phyloP scores from a whole-genome alignment of 2,797 vertebrate genomes.

The Serranus cabrilla region DNA sequence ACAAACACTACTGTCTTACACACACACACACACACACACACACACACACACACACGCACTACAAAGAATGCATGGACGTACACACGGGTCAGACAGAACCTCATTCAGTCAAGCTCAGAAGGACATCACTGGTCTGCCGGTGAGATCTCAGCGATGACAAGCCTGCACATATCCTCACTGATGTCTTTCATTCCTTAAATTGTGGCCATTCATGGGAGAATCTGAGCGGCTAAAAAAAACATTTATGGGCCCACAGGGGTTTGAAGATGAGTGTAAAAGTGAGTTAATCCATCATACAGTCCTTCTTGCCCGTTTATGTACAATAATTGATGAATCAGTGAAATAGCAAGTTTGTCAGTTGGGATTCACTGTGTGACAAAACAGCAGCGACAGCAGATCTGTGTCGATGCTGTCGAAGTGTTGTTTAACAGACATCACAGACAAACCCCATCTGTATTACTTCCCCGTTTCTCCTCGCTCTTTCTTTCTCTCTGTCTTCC shows the following conservation, averaged over 20 bases:
- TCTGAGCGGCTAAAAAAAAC: constrained; percentile 5
- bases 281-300: constrained; percentile 13
- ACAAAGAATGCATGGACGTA: constrained; percentile 15
- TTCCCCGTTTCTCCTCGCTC: neutral
- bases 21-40: constrained; percentile 14
- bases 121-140: constrained; percentile 1
- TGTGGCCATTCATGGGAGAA: neutral
- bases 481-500: neutral
- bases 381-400: constrained; percentile 23
- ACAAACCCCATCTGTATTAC: constrained; percentile 1
- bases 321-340: constrained; percentile 29
- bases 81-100: constrained; percentile 11
- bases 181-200: neutral
- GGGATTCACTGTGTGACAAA: constrained; percentile 16
- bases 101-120: constrained; percentile 18
- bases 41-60: neutral
- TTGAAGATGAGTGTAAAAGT: neutral
- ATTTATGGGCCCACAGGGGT: neutral
- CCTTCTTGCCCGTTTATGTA: neutral
- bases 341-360: neutral
- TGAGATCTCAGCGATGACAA: neutral
- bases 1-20: neutral
- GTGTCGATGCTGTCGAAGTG: constrained; percentile 42
- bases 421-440: constrained; percentile 10
- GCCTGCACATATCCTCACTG: constrained; percentile 3